Conservation (phyloP, 2,797 vertebrate genomes). For the Leucoraja ocellata region DNA sequence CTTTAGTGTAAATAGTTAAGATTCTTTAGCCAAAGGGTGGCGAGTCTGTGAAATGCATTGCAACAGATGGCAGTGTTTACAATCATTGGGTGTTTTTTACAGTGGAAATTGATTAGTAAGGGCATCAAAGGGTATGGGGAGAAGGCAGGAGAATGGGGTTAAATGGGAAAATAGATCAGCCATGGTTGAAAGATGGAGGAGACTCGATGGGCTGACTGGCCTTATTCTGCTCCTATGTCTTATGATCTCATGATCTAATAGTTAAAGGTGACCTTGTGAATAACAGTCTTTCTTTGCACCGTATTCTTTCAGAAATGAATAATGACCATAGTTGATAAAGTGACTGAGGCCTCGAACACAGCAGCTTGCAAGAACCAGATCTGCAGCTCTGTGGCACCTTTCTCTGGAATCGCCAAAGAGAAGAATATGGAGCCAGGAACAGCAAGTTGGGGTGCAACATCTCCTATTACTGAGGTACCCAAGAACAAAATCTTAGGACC, state of each 20-base stretch:
- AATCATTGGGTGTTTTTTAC: no score
- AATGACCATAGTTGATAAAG: constrained; percentile 98
- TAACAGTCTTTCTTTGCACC: constrained; percentile 38
- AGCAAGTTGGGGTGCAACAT: constrained; percentile 69
- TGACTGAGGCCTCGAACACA: constrained; percentile 80
- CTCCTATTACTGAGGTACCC: constrained; percentile 68
- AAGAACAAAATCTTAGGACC: constrained; percentile 75
- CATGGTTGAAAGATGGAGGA: no score
- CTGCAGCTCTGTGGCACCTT: constrained; percentile 65
- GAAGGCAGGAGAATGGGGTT: no score
- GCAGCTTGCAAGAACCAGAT: constrained; percentile 76
- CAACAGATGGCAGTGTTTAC: no score
- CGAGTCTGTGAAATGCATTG: no score
- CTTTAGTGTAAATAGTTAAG: not conserved
- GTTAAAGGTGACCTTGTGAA: not conserved
- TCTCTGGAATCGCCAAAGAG: constrained; percentile 60
- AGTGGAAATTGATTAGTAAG: no score
- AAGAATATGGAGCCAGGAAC: constrained; percentile 76
- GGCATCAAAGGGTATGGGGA: no score
- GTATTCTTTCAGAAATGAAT: constrained; percentile 77
- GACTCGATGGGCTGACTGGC: no score
- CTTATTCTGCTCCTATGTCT: no score
- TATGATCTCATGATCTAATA: not conserved
- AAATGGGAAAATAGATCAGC: no score
- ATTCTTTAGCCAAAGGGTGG: no score